phyloP scores from a whole-genome alignment of 2,888 invertebrate genomes.

The Poecilobothrus nobilitatus region DNA sequence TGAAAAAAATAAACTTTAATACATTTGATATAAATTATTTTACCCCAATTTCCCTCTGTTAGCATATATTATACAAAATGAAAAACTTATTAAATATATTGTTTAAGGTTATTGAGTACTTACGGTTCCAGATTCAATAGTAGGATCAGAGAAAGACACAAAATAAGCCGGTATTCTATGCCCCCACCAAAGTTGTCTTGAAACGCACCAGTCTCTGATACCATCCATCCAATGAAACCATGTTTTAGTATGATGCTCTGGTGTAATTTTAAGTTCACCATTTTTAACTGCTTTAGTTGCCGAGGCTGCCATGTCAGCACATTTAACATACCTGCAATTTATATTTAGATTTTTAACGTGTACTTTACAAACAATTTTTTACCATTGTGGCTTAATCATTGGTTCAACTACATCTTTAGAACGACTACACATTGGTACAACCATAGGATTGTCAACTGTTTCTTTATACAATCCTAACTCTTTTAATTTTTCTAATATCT shows the following conservation, averaged over 20 bases:
- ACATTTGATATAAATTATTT: too few species aligned
- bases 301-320: conserved; percentile 78
- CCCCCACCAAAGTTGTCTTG: conserved; percentile 98
- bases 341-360: background rate
- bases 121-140: conserved; percentile 36
- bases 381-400: conserved; percentile 95
- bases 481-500: conserved; percentile 68
- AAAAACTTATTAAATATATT: background rate
- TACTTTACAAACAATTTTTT: conserved; percentile 20
- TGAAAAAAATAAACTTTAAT: background rate
- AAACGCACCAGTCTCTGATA: conserved; percentile 98
- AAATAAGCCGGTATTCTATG: conserved; percentile 94
- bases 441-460: conserved; percentile 87
- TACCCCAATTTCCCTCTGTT: background rate
- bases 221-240: conserved; percentile 97
- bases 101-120: conserved; percentile 22
- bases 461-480: conserved; percentile 65
- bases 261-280: conserved; percentile 80
- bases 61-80: background rate
- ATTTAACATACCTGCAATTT: conserved; percentile 64
- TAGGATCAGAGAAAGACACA: conserved; percentile 51
- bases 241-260: conserved; percentile 80
- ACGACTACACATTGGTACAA: conserved; percentile 89
- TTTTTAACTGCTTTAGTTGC: conserved; percentile 72
- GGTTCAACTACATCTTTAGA: conserved; percentile 98